Evolutionary conservation across 2,888 invertebrate species (phyloP), one percentile per base, ranked within the genome.

Genomic region (Venusia cambrica): DNA sequence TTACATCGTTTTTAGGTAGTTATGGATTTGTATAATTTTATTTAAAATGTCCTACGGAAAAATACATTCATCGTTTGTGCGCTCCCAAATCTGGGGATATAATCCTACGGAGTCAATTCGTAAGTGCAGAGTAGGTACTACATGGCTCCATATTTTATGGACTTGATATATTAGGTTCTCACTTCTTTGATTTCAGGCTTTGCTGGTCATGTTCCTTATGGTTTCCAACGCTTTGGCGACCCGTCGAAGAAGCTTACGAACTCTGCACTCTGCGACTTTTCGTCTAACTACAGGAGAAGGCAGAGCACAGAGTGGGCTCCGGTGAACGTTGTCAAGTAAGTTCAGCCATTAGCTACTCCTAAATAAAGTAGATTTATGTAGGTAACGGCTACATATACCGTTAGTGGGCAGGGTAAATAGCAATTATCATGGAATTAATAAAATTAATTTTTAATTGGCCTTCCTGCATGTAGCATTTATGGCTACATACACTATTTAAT

Each of bases 281-380:
- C 93, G 0, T 90, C 92, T 8, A 92, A 93, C 69, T 93, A 94
- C 73, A 89, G 92, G 44, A 89, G 91, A 57, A 87, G 92, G 36
- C 89, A 92, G 57, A 92, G 92, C 57, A 91, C 92, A 3, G 92
- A 92, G 70, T 94, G 94, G 93, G 92, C 93, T 12, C 93, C 93
- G 2, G 90, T 91, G 4, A 89, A 89, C 45, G 87, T 91, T 41
- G 77, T 87, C 48, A 87, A 85, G 87, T 87, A 72, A 74, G 84
- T 57, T 11, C 11, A 12, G 4, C 14, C n/a, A n/a, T n/a, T n/a
- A n/a, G n/a, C n/a, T n/a, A n/a, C n/a, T n/a, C n/a, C n/a, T n/a
- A n/a, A n/a, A n/a, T n/a, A n/a, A n/a, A n/a, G n/a, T n/a, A n/a
- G n/a, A n/a, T n/a, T n/a, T n/a, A n/a, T n/a, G n/a, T n/a, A n/a